Evolutionary conservation across 1,140 invertebrate species (phyloP), one percentile per base, ranked within the genome.

Genomic region (Rhopalosiphum maidis): DNA sequence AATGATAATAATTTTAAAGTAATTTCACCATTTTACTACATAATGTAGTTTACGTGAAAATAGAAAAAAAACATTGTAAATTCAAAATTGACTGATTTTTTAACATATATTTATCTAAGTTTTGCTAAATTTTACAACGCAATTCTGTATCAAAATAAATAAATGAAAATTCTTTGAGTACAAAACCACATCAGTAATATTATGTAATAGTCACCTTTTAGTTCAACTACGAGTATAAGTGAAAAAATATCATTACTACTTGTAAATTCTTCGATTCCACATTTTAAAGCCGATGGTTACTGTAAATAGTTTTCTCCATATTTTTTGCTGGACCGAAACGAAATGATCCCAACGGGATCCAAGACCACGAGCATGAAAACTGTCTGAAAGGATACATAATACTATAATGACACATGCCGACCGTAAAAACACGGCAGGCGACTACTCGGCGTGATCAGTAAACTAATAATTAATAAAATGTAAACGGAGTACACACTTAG

Each of bases 161-260:
- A n/a, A 68, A 68, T 68, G n/a, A n/a, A 30, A 68, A n/a, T n/a
- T n/a, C 60, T n/a, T 68, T 4, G 23, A 68, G 60, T 18, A 15
- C 0, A n/a, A 68, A n/a, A 5, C 15, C 15, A n/a, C 0, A n/a
- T n/a, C 15, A 3, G 15, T n/a, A n/a, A n/a, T 68, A n/a, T n/a
- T n/a, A 68, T 68, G 0, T 68, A 68, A 11, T 4, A 15, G 15
- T 68, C 30, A 68, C 11, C 30, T n/a, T 68, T 77, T n/a, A n/a
- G n/a, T 77, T n/a, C 60, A 77, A 15, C 60, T 21, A n/a, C n/a
- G n/a, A n/a, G n/a, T 41, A 77, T 15, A 60, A 15, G 30, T 68
- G 15, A 77, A n/a, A 77, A 18, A 77, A n/a, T n/a, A n/a, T 0
- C 60, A 15, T 23, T 54, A 54, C 0, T 54, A 54, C 0, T 4